Evolutionary conservation across 2,888 invertebrate genomes (phyloP), one percentile per base, ranked within the genome.

Genomic region (Atethmia centrago): DNA sequence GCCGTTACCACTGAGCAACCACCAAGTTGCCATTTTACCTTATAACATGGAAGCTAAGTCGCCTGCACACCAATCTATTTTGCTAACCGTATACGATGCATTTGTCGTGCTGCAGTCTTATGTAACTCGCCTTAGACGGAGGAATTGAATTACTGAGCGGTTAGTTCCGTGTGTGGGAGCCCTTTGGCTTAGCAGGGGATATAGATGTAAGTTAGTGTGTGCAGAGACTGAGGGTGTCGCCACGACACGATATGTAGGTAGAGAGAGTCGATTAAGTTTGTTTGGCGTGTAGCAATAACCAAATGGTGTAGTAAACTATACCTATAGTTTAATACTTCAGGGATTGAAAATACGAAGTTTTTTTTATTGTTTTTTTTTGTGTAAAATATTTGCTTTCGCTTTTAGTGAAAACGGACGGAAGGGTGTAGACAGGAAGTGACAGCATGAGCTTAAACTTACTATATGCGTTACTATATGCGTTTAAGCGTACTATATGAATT

Each of bases 111-210:
- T 68, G 40, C 70, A 25, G 51, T 61, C 62, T 79, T 83, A 76
- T 47, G 71, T 59, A 83, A 82, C 40, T 25, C 55, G 53, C 84
- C 82, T 80, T 84, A 82, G 64, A 61, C 40, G 64, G 64, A 10
- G 74, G 66, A 84, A 84, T 84, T 82, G 84, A 83, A 80, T 83
- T 82, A 80, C 76, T 19, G 68, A 71, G 81, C 67, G 80, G 71
- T 68, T 68, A 80, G 84, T 84, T 80, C 81, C 81, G 64, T 76
- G 84, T 71, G 65, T 31, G 31, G 49, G 25, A 55, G 80, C 74
- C 84, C 76, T 75, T 65, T 80, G 67, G 76, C 81, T 80, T 68
- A 68, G 59, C 56, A 1, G 49, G 68, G 65, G 71, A 77, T 71
- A 66, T 71, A 25, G 51, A 61, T 31, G 73, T 66, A 55, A 83